Conservation (phyloP, 1,140 invertebrate genomes). For the Drosophila teissieri region DNA sequence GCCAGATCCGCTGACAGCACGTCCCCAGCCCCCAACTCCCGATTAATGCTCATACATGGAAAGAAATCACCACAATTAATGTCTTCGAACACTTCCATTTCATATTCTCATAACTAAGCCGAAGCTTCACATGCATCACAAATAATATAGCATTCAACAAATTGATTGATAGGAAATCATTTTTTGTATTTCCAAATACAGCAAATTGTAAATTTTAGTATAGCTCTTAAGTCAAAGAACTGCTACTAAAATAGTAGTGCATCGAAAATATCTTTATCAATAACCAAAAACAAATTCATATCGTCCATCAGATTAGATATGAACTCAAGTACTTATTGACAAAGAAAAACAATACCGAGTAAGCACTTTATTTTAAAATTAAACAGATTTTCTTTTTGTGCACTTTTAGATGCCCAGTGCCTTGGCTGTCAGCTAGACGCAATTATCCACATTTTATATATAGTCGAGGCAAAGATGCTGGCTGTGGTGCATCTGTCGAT, state of each 20-base stretch:
- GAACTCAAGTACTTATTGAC: neutral
- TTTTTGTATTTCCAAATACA: neutral
- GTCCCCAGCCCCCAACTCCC: slow-evolving; percentile 43
- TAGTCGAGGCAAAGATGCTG: slow-evolving; percentile 50
- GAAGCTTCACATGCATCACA: neutral
- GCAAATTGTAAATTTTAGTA: neutral
- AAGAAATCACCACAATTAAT: neutral
- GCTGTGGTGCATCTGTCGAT: slow-evolving; percentile 36
- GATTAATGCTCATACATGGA: slow-evolving; percentile 6
- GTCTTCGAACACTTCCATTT: neutral
- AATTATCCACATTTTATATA: slow-evolving; percentile 75
- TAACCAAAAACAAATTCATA: too few relatives aligned
- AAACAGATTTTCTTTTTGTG: slow-evolving; percentile 12
- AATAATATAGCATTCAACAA: neutral
- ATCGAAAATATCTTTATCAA: too few relatives aligned
- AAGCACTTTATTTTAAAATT: neutral
- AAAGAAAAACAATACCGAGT: neutral
- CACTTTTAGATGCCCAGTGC: slow-evolving; percentile 20
- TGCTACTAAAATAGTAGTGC: too few relatives aligned
- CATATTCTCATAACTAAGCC: neutral
- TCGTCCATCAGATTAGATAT: too few relatives aligned
- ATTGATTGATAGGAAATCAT: too few relatives aligned
- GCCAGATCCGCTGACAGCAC: slow-evolving; percentile 47
- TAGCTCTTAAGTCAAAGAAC: neutral
- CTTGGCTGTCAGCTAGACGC: slow-evolving; percentile 58